Percentiles rank a stretch among this genome's conserved stretches.
Conservation (phyloP, 2,888 invertebrate genomes). For the Leptogaster cylindrica region DNA sequence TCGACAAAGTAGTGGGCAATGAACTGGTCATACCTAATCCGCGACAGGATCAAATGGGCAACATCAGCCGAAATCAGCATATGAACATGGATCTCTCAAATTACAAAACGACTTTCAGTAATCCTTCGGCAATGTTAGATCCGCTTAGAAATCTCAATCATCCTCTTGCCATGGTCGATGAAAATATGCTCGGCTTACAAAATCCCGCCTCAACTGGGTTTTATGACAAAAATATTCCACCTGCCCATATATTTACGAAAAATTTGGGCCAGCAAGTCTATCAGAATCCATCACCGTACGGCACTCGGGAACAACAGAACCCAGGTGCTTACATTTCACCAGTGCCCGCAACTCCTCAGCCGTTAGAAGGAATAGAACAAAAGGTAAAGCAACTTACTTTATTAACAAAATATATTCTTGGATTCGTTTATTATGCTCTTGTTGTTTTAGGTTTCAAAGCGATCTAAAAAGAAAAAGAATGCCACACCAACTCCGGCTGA, state of each 20-base stretch:
- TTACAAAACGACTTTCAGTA: constrained; percentile 54
- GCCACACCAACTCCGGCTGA: constrained; percentile 31
- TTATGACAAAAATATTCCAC: constrained; percentile 68
- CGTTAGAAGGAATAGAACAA: constrained; percentile 40
- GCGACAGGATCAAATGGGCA: constrained; percentile 47
- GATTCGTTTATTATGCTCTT: too few relatives aligned
- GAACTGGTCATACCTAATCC: constrained; percentile 44
- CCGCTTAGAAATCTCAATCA: constrained; percentile 51
- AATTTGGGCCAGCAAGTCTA: constrained; percentile 61
- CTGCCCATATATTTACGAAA: constrained; percentile 68
- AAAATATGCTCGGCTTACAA: constrained; percentile 56
- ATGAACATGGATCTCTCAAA: constrained; percentile 47
- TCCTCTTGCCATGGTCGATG: constrained; percentile 53
- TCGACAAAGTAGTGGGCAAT: constrained; percentile 35
- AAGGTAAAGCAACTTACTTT: constrained; percentile 19
- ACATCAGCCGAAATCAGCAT: constrained; percentile 39
- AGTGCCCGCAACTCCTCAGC: constrained; percentile 53
- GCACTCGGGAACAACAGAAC: constrained; percentile 50
- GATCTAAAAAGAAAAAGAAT: constrained; percentile 33
- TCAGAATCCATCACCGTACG: constrained; percentile 51
- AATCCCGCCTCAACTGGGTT: constrained; percentile 56
- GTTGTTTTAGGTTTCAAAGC: constrained; percentile 22
- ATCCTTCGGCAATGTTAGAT: constrained; percentile 51
- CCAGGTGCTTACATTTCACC: constrained; percentile 44
- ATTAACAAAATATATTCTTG: not conserved